Evolutionary conservation across 2,797 vertebrate species (phyloP).

Genomic region (Sebastes vulpes): DNA sequence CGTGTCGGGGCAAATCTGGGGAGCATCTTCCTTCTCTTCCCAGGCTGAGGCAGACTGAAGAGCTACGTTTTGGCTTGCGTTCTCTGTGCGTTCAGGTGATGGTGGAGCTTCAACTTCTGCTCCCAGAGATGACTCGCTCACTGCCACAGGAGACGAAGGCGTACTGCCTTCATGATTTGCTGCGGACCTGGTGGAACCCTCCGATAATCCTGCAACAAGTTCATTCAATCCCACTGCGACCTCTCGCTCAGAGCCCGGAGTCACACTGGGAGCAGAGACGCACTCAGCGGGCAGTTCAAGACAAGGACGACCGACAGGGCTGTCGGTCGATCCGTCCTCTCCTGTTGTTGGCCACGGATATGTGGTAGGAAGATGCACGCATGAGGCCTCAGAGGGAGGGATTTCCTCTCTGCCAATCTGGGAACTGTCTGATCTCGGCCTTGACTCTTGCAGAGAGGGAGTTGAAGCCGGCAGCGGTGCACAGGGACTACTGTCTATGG

Average conservation of each 20-base stretch:
- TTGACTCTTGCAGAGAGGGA: constrained; percentile 30
- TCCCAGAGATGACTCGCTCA: constrained; percentile 32
- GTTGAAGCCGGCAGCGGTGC: not conserved
- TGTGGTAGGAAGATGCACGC: constrained; percentile 12
- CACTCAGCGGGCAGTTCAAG: constrained; percentile 16
- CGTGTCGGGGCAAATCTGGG: constrained; percentile 32
- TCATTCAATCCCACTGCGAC: constrained; percentile 26
- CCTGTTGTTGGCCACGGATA: constrained; percentile 33
- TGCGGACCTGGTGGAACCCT: constrained; percentile 31
- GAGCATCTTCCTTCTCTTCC: constrained; percentile 29
- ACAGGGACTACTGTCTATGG: constrained; percentile 16
- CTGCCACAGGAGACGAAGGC: constrained; percentile 11
- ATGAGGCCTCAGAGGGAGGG: constrained; percentile 27
- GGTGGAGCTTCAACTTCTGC: constrained; percentile 31
- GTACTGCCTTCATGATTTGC: not conserved
- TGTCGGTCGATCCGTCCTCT: constrained; percentile 35
- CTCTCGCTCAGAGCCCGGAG: constrained; percentile 24
- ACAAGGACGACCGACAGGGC: not conserved
- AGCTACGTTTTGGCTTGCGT: constrained; percentile 3
- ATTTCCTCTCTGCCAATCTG: constrained; percentile 46
- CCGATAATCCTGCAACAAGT: constrained; percentile 29
- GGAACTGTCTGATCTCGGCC: constrained; percentile 36
- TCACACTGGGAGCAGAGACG: constrained; percentile 20
- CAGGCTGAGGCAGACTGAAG: constrained; percentile 12
- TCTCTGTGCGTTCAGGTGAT: constrained; percentile 41